These are phyloP conservation scores for Mylabris sibirica DNA, from an alignment of 2,888 invertebrate species.

Conservation along the genomic window DNA sequence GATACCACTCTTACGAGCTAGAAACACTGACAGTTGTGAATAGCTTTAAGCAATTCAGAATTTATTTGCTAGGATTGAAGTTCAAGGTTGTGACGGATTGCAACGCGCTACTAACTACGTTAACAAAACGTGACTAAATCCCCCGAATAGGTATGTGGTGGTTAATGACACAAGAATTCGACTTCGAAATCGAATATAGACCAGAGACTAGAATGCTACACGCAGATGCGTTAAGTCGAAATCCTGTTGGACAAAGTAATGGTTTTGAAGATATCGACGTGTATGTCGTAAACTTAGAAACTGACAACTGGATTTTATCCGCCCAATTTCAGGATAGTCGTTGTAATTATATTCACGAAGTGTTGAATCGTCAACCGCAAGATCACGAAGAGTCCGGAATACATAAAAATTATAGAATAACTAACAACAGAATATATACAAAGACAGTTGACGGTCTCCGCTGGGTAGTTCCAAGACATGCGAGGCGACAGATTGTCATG, in stretches of 20 bases:
- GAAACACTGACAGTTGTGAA: constrained; percentile 34
- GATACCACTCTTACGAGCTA: constrained; percentile 34
- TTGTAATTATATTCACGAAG: too few species aligned
- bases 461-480: constrained; percentile 20
- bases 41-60: constrained; percentile 28
- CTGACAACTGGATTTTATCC: too few species aligned
- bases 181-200: too few species aligned
- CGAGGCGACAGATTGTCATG: constrained; percentile 14
- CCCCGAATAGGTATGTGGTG: too few species aligned
- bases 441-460: constrained; percentile 9
- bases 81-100: constrained; percentile 41
- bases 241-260: too few species aligned
- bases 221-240: too few species aligned
- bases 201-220: too few species aligned
- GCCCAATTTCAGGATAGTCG: too few species aligned
- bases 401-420: constrained; percentile 19
- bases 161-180: too few species aligned
- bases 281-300: too few species aligned
- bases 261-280: too few species aligned
- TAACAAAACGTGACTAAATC: constrained; percentile 39
- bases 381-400: constrained; percentile 27
- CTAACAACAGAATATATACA: constrained; percentile 19
- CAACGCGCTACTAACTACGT: constrained; percentile 37
- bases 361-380: not conserved
- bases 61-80: constrained; percentile 24